phyloP scores from a whole-genome alignment of 2,797 vertebrate species.

The Echiichthys vipera region DNA sequence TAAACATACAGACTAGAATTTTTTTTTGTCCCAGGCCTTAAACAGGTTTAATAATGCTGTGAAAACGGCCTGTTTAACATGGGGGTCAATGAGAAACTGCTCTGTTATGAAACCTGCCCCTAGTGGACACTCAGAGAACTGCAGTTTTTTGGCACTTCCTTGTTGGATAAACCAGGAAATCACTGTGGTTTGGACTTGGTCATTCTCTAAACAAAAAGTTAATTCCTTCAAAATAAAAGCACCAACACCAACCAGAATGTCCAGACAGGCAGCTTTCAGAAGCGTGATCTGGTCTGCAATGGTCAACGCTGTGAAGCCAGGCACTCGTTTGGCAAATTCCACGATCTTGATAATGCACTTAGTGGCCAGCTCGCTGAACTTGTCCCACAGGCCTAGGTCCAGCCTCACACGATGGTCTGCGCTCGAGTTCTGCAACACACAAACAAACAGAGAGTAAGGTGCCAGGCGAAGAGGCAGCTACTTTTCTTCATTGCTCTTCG shows the following conservation, averaged over 20 bases:
- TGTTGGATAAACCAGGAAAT: too few species aligned
- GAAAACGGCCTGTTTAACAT: too few species aligned
- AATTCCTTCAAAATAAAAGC: conserved; percentile 9
- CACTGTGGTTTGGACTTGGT: too few species aligned
- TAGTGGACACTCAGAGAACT: too few species aligned
- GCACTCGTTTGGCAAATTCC: conserved; percentile 98
- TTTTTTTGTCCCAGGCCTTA: too few species aligned
- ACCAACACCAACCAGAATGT: conserved; percentile 91
- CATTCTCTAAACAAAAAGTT: not conserved
- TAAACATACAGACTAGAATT: too few species aligned
- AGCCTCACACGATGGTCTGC: conserved; percentile 95
- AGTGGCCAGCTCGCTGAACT: conserved; percentile 99
- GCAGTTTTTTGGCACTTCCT: too few species aligned
- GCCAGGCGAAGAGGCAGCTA: conserved; percentile 35
- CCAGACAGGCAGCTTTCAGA: conserved; percentile 97
- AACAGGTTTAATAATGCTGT: too few species aligned
- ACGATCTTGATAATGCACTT: conserved; percentile 99
- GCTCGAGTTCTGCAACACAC: conserved; percentile 91
- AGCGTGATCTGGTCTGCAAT: conserved; percentile 99
- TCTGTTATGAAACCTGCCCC: too few species aligned
- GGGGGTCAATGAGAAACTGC: too few species aligned
- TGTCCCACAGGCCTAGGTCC: conserved; percentile 98
- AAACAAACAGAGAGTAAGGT: conserved; percentile 30
- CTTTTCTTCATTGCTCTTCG: conserved; percentile 49
- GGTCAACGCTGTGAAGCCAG: conserved; percentile 95